Conservation (phyloP, 2,888 invertebrate species). For the Trichogramma dendrolimi region DNA sequence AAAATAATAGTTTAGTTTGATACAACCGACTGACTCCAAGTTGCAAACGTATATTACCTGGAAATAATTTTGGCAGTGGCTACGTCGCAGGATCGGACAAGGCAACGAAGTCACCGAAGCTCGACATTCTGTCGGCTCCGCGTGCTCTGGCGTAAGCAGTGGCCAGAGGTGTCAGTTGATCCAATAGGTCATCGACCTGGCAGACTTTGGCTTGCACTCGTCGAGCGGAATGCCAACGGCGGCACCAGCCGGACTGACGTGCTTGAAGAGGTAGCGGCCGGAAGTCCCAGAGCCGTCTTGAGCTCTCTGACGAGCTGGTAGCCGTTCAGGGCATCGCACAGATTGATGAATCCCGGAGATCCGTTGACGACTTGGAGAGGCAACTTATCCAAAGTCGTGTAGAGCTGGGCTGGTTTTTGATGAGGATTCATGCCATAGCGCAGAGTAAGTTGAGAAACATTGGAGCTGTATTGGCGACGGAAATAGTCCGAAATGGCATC, state of each 20-base stretch:
- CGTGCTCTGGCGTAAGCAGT: conserved; percentile 92
- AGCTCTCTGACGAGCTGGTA: conserved; percentile 94
- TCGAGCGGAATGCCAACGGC: conserved; percentile 82
- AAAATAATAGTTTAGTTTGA: not conserved
- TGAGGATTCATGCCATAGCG: conserved; percentile 98
- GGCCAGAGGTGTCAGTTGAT: conserved; percentile 74
- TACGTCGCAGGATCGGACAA: conserved; percentile 88
- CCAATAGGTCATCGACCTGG: conserved; percentile 83
- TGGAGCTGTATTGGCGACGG: conserved; percentile 79
- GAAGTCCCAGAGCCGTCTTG: conserved; percentile 70
- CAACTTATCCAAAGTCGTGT: conserved; percentile 70
- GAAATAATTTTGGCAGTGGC: conserved; percentile 89
- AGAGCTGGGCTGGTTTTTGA: conserved; percentile 92
- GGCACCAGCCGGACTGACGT: conserved; percentile 96
- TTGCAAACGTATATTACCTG: conserved; percentile 48
- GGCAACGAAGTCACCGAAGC: conserved; percentile 97
- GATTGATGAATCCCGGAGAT: conserved; percentile 94
- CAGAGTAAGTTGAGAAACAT: conserved; percentile 74
- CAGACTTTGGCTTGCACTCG: conserved; percentile 78
- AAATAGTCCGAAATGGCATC: conserved; percentile 92
- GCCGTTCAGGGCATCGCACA: conserved; percentile 94
- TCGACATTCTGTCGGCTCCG: conserved; percentile 98
- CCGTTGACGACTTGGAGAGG: conserved; percentile 89
- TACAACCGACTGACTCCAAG: not conserved
- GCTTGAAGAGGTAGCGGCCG: conserved; percentile 98